A percentile compares a stretch with the other conserved stretches of the same genome.
Conservation (phyloP, 1,140 invertebrate genomes). For the Polypedilum pembai region DNA sequence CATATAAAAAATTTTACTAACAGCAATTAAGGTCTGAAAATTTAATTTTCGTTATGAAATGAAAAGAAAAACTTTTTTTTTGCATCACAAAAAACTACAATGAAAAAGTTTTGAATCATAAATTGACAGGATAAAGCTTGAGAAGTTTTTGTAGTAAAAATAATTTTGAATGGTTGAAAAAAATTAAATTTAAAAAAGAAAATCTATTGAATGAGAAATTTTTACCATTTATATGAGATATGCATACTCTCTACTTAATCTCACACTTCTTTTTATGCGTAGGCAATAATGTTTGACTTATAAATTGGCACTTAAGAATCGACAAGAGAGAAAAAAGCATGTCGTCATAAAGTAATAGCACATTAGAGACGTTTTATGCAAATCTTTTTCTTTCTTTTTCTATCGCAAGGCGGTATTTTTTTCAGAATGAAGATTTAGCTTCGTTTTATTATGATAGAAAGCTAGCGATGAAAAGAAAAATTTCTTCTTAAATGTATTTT, state of each 20-base stretch:
- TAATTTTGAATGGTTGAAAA: too few relatives aligned
- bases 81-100: too few relatives aligned
- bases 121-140: too few relatives aligned
- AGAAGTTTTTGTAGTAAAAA: too few relatives aligned
- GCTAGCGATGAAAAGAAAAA: neutral
- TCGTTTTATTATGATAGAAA: neutral
- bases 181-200: too few relatives aligned
- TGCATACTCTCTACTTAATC: neutral
- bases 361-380: neutral
- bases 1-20: too few relatives aligned
- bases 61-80: too few relatives aligned
- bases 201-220: too few relatives aligned
- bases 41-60: too few relatives aligned
- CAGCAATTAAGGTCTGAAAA: too few relatives aligned
- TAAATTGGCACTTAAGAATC: neutral
- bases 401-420: neutral
- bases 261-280: too few relatives aligned
- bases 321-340: slow-evolving; percentile 2
- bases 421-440: neutral
- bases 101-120: too few relatives aligned
- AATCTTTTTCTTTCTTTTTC: neutral
- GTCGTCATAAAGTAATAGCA: slow-evolving; percentile 11
- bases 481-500: neutral
- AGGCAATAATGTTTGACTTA: neutral
- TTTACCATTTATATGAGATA: neutral